Base-by-base conservation (phyloP, 1,140 invertebrate species). In the Venturia canescens region DNA sequence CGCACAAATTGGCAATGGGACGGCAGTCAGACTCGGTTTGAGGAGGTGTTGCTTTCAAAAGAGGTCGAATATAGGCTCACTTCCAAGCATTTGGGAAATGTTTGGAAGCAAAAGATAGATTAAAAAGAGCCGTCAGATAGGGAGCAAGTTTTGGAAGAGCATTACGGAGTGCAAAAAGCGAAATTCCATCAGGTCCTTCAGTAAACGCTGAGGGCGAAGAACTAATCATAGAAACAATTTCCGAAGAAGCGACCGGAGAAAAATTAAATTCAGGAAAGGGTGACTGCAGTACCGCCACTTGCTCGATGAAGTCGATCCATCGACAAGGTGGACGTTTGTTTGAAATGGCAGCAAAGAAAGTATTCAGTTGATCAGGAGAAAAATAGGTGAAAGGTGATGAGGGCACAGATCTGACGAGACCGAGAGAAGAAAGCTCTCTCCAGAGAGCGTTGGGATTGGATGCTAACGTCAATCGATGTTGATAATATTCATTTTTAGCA, bases 341-440 rank as follows among this genome's bases (percentile, higher is more conserved):
- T 18, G 38, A 60, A n/a, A 60, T 60, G 18, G 6, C 21, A 5
- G 57, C 18, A 60, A n/a, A 60, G n/a, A 23, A 23, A 0, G 1
- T 1, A 9, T 60, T 60, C 6, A 60, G 18, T 9, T n/a, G 18
- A n/a, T 60, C 18, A 57, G 48, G 18, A 3, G 72, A 23, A 27
- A 50, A 76, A 18, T 50, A 76, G 7, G 48, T 18, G n/a, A 50
- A 16, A 76, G 72, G 72, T n/a, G 72, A 76, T 5, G 38, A 27
- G 16, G 11, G 44, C 53, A 23, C 7, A 6, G 72, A 23, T 18
- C 53, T 76, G n/a, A 76, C 50, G 27, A 76, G 48, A 27, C 74
- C 48, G 0, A 76, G 7, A 21, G 16, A 11, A 5, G n/a, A 13
- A 0, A 76, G 44, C 15, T 50, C 74, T 11, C n/a, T 76, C 74